Evolutionary conservation across 2,888 invertebrate species (phyloP).

Genomic region (Tetragonisca angustula): DNA sequence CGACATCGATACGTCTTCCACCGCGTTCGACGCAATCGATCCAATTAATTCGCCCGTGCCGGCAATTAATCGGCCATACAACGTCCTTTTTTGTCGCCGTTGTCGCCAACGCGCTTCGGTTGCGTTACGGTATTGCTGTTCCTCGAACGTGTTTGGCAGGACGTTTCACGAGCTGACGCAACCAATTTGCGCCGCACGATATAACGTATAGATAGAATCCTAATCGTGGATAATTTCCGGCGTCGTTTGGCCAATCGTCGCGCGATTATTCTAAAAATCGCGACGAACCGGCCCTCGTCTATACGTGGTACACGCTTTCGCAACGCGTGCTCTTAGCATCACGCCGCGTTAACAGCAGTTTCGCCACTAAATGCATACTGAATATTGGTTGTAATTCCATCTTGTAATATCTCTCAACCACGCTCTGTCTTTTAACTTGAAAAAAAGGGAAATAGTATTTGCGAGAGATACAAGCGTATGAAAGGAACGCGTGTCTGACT

Average conservation of each 20-base stretch:
- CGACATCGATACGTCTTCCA: slow-evolving; percentile 39
- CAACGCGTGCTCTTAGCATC: background rate
- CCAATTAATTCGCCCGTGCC: slow-evolving; percentile 43
- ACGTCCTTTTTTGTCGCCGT: slow-evolving; percentile 14
- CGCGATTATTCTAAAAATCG: slow-evolving; percentile 8
- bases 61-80: slow-evolving; percentile 43
- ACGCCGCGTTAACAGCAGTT: too few relatives aligned
- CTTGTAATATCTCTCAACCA: too few relatives aligned
- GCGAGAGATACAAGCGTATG: too few relatives aligned
- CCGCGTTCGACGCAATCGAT: slow-evolving; percentile 10
- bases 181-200: slow-evolving; percentile 30
- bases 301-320: background rate
- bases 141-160: slow-evolving; percentile 17
- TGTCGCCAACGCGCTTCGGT: slow-evolving; percentile 1
- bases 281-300: background rate
- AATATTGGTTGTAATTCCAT: too few relatives aligned
- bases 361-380: too few relatives aligned
- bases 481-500: background rate
- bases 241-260: slow-evolving; percentile 18
- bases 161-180: slow-evolving; percentile 47
- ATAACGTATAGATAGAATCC: slow-evolving; percentile 17
- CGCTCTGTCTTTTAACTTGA: too few relatives aligned
- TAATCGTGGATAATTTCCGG: slow-evolving; percentile 27
- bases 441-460: background rate
- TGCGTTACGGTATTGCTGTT: slow-evolving; percentile 1